These are phyloP conservation scores for Villa cingulata DNA, from an alignment of 2,888 invertebrate genomes.

Conservation along the genomic window DNA sequence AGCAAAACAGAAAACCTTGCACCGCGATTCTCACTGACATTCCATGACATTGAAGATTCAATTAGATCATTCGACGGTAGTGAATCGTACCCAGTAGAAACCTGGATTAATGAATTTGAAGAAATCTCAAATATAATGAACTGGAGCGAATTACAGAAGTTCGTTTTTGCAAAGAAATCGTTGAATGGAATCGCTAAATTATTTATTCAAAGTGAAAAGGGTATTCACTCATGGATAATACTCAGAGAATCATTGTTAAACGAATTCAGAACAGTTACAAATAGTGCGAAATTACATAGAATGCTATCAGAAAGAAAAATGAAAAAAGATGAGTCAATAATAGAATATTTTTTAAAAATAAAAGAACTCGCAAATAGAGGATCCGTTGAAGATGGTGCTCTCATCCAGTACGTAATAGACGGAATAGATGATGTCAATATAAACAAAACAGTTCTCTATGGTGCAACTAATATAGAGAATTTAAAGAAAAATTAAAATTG, in stretches of 20 bases:
- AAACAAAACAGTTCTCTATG: neutral
- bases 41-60: neutral
- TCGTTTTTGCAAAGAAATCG: too few relatives aligned
- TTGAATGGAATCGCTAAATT: too few relatives aligned
- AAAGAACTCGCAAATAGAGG: neutral
- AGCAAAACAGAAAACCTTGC: too few relatives aligned
- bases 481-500: conserved; percentile 2
- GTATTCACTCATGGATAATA: too few relatives aligned
- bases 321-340: neutral
- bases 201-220: too few relatives aligned
- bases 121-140: neutral
- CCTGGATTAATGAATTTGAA: too few relatives aligned
- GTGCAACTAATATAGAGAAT: conserved; percentile 1
- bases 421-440: neutral
- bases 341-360: neutral
- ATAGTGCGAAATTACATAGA: neutral
- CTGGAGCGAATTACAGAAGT: too few relatives aligned
- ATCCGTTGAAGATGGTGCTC: too few relatives aligned
- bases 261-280: too few relatives aligned
- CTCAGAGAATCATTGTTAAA: too few relatives aligned
- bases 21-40: neutral
- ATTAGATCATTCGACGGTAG: neutral
- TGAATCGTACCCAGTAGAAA: neutral
- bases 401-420: too few relatives aligned
- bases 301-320: neutral